Evolutionary conservation across 2,888 invertebrate species (phyloP).

Genomic region (Subacronicta megacephala): DNA sequence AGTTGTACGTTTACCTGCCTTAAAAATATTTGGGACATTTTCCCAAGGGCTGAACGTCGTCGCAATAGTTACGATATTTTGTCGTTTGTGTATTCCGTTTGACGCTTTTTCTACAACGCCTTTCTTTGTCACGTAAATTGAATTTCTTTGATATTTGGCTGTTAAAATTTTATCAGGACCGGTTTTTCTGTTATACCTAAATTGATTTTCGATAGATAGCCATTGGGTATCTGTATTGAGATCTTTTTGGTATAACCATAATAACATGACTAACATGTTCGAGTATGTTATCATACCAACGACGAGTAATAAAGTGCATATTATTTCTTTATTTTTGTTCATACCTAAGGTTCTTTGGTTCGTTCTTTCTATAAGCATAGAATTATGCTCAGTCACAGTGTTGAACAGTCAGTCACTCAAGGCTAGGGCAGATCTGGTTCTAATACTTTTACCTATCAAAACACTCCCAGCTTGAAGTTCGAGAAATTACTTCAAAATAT

Average conservation of each 20-base stretch:
- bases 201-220: no score
- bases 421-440: not conserved
- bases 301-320: no score
- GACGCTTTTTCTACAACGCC: not conserved
- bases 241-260: no score
- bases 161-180: not conserved
- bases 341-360: no score
- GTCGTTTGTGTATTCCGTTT: constrained; percentile 6
- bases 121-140: not conserved
- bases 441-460: not conserved
- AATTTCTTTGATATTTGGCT: not conserved
- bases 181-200: no score
- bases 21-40: constrained; percentile 18
- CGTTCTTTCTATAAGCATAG: not conserved
- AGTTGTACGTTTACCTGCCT: constrained; percentile 44
- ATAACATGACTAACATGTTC: no score
- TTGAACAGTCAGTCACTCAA: no score
- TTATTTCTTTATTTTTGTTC: no score
- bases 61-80: constrained; percentile 29
- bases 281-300: no score
- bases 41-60: constrained; percentile 26
- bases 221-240: no score
- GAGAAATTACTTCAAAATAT: constrained; percentile 10
- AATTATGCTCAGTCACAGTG: no score
- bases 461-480: constrained; percentile 1